Evolutionary conservation across 2,888 invertebrate genomes (phyloP), one percentile per base, ranked within the genome.

Genomic region (Euproctis similis): DNA sequence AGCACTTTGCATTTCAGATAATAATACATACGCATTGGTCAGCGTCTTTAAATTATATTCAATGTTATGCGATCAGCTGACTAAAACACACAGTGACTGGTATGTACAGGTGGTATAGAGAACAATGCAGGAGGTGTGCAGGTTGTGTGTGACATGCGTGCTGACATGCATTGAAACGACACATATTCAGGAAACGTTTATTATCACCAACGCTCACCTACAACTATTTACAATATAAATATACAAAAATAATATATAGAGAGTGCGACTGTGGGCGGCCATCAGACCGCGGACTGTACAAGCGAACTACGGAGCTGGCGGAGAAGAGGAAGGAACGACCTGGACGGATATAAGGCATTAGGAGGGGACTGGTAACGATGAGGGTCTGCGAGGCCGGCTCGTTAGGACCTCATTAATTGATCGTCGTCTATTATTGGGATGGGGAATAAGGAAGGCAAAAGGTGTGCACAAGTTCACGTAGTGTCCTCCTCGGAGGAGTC

Each of bases 151-250:
- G 39, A 27, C 28, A 46, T 59, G 44, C 43, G 25, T 24, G 30
- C 24, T n/a, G n/a, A 24, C 26, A 62, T 73, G 75, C 77, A 77
- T 59, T 67, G 54, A 77, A 77, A 80, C 73, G 69, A 65, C 66
- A 58, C 41, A 30, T 29, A 46, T 50, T 56, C 48, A 53, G 61
- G 57, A 55, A 69, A 56, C 60, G 58, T 78, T 81, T 78, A 77
- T 76, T 80, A 66, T 68, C 68, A 76, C 78, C 78, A 69, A 56
- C 65, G 62, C 60, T 70, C 75, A 74, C 69, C 80, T 81, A 69
- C 65, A 65, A 36, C 77, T 82, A 82, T 81, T 80, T 82, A 81
- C 81, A 81, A 59, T 68, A 80, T 81, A 80, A 78, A 81, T n/a
- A n/a, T 81, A 80, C 66, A 73, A 51, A 42, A 41, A n/a, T n/a